Evolutionary conservation across 2,888 invertebrate genomes (phyloP).

Genomic region (Sinopyrophorus schimmeli): DNA sequence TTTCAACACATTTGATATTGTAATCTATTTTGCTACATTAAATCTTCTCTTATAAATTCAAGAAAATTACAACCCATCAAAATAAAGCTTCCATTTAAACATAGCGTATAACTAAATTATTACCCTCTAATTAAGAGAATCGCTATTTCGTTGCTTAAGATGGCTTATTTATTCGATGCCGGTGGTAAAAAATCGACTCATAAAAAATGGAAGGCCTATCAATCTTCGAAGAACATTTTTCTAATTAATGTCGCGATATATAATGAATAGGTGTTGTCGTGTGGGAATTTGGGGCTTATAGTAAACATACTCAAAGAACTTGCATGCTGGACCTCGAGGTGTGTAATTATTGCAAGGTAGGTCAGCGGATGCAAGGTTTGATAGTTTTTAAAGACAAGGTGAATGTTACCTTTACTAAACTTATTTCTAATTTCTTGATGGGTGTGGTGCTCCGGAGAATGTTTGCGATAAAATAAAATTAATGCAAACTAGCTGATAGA

Average conservation of each 20-base stretch:
- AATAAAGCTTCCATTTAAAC: slow-evolving; percentile 7
- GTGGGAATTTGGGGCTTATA: slow-evolving; percentile 21
- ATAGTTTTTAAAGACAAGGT: slow-evolving; percentile 17
- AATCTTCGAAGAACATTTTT: slow-evolving; percentile 23
- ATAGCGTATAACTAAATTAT: background rate
- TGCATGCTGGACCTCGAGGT: slow-evolving; percentile 20
- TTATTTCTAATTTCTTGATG: slow-evolving; percentile 32
- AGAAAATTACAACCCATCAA: slow-evolving; percentile 13
- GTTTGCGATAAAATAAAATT: slow-evolving; percentile 33
- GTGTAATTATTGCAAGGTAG: slow-evolving; percentile 34
- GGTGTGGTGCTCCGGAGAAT: slow-evolving; percentile 35
- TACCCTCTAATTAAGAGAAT: slow-evolving; percentile 14
- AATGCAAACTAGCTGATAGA: slow-evolving; percentile 29
- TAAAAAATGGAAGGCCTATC: slow-evolving; percentile 17
- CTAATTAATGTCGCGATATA: slow-evolving; percentile 26
- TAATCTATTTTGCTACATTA: slow-evolving; percentile 1
- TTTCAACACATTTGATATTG: slow-evolving; percentile 7
- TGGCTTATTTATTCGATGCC: slow-evolving; percentile 21
- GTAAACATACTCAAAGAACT: slow-evolving; percentile 21
- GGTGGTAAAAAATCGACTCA: slow-evolving; percentile 16
- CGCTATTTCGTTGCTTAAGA: slow-evolving; percentile 11
- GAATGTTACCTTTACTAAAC: slow-evolving; percentile 17
- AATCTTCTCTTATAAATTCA: slow-evolving; percentile 9
- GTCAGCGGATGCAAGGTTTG: slow-evolving; percentile 33
- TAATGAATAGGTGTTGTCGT: slow-evolving; percentile 22